These are phyloP conservation scores for Bergia puertoricense DNA, from an alignment of 92 coral and sea anemone species.

Conservation along the genomic window DNA sequence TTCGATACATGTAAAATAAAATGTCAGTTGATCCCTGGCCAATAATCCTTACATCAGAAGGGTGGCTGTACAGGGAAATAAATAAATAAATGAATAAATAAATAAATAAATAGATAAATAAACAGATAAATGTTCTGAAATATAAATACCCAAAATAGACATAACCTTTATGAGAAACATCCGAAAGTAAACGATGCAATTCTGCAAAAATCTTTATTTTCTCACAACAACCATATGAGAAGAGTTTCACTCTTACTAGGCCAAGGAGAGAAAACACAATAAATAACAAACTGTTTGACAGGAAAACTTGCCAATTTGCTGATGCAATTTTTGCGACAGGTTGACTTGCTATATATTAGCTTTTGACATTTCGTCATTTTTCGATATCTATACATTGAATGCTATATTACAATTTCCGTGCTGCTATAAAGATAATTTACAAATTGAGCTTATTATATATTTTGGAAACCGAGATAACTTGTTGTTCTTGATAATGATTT, in stretches of 20 bases:
- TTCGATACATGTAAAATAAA: too few species aligned
- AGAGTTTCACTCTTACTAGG: conserved; percentile 5
- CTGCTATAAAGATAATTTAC: not conserved
- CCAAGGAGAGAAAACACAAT: not conserved
- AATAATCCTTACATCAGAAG: too few species aligned
- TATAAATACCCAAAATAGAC: too few species aligned
- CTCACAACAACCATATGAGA: not conserved
- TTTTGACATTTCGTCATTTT: not conserved
- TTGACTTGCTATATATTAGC: not conserved
- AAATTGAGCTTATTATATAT: not conserved
- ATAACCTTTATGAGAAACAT: not conserved
- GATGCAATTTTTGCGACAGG: not conserved
- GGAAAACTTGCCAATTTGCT: not conserved
- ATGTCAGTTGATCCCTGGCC: too few species aligned
- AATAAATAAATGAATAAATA: too few species aligned
- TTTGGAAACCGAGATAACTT: not conserved
- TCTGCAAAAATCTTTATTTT: not conserved
- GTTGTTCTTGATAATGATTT: not conserved
- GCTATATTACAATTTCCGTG: not conserved
- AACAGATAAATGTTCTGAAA: too few species aligned
- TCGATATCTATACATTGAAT: not conserved
- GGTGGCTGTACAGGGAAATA: too few species aligned
- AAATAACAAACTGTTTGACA: not conserved
- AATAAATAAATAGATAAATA: too few species aligned
- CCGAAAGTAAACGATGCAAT: not conserved